Evolutionary conservation across 1,140 invertebrate species (phyloP), one percentile per base, ranked within the genome.

Genomic region (Nephila pilipes): DNA sequence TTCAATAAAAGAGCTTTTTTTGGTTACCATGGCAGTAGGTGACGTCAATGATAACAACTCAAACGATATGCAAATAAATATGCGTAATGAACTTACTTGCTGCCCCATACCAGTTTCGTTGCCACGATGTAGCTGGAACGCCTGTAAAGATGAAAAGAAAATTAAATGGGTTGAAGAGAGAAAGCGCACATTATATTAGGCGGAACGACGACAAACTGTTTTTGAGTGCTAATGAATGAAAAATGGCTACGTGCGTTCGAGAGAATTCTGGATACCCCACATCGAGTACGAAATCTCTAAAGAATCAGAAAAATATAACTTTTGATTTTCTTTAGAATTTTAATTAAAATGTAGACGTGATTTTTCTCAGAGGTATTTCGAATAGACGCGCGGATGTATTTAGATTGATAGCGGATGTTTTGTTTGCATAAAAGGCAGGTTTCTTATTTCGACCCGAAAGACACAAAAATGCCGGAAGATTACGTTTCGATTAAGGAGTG

Each of bases 101-200:
- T 98, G 95, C 98, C 99, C 98, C 99, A 99, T 95, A 99, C 99
- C 94, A 99, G 97, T 96, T 99, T 99, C 12, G 98, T 99, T 36
- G 98, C 98, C 83, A 99, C 97, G 94, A 99, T 97, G 95, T 98
- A 99, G 94, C 98, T 98, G 32, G 98, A 97, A 94, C 99, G 96
- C 95, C 98, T 96, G 94, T 29, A 95, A 95, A 58, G 89, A 93
- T 91, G 93, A 29, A 85, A 85, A 25, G 18, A 80, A 57, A 90
- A 10, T 46, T 10, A 55, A 55, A 55, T 6, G 38, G 25, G 14
- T 22, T 55, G 46, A 55, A 12, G 12, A 75, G 29, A 18, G 25
- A 32, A 32, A 75, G 65, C n/a, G 29, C 65, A 18, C 69, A 25
- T 46, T 46, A 10, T 46, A 10, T 6, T 46, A n/a, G 63, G 25